phyloP scores from a whole-genome alignment of 2,888 invertebrate genomes.

The Tiliacea citrago region DNA sequence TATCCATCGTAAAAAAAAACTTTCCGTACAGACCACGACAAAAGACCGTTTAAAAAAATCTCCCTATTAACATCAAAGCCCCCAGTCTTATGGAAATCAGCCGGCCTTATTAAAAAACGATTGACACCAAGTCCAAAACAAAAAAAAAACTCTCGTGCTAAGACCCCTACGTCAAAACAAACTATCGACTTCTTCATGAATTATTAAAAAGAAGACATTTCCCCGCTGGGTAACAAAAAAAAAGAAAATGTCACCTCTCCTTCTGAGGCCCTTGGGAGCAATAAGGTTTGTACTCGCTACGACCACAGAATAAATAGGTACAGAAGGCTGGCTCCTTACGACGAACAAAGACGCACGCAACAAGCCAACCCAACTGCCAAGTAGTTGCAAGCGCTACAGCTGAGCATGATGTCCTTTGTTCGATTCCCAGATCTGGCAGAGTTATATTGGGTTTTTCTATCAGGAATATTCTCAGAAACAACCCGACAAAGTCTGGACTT shows the following conservation, averaged over 20 bases:
- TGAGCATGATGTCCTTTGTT: too few species aligned
- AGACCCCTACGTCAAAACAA: slow-evolving; percentile 55
- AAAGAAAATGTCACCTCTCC: slow-evolving; percentile 80
- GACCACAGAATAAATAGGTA: neutral
- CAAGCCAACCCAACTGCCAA: too few species aligned
- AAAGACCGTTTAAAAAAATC: slow-evolving; percentile 16
- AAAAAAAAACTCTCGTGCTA: slow-evolving; percentile 33
- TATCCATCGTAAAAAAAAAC: neutral
- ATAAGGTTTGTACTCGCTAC: slow-evolving; percentile 55
- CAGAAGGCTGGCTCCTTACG: slow-evolving; percentile 1
- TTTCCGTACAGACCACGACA: neutral
- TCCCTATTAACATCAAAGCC: slow-evolving; percentile 10
- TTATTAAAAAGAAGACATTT: slow-evolving; percentile 81
- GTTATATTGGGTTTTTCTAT: neutral
- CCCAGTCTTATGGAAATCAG: slow-evolving; percentile 42
- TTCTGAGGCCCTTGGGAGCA: slow-evolving; percentile 67
- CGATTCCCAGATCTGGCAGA: too few species aligned
- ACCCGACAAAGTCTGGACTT: too few species aligned
- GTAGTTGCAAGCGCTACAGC: neutral
- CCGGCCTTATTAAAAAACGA: slow-evolving; percentile 47
- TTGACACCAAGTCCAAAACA: slow-evolving; percentile 45
- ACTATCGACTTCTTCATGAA: slow-evolving; percentile 79
- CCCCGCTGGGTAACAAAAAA: slow-evolving; percentile 74
- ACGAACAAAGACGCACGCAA: neutral
- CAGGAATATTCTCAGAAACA: neutral